Evolutionary conservation across 2,797 vertebrate genomes (phyloP), one percentile per base, ranked within the genome.

Genomic region (Leptodactylus fallax): DNA sequence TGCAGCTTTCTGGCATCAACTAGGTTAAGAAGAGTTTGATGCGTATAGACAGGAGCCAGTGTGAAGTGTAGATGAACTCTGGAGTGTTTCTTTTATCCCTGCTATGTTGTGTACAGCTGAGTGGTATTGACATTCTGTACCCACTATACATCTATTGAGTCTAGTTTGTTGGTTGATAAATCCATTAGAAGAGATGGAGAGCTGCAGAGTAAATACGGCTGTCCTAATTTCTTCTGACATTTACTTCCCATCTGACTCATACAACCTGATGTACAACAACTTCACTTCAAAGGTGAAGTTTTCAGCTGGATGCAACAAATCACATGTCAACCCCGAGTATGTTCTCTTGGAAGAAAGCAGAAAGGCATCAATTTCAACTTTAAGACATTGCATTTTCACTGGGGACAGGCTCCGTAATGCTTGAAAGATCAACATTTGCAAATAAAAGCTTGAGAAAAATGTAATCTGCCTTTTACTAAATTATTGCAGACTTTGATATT

Each of bases 1-100:
- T 71, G 13, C 14, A 0, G 27, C 7, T 14, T 60, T 45, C 55
- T 77, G 83, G 83, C 72, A 77, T 63, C n/a, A 14, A 5, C 45
- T 51, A 63, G 72, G 79, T 90, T 83, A 87, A 81, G 14, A 82
- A 58, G 91, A 90, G 12, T 91, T 92, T 86, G 25, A 80, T 47
- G 61, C 6, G 55, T 79, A 80, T 36, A 80, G 63, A 80, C 77
- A 69, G 63, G 77, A 80, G 47, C 71, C 83, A 63, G 83, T 85
- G 83, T 65, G 71, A 77, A 86, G 77, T 79, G 71, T 77, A 74
- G 83, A 85, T 77, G 83, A 85, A 49, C 36, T 77, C 23, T 69
- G 13, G 83, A 76, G 72, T 85, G 67, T 67, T 87, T 81, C 36
- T 87, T 87, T 87, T 79, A 78, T 83, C 65, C 81, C 53, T 49